Percentiles rank a stretch among this genome's conserved stretches.
Conservation (phyloP, 2,113 vertebrate genomes). For the Rhodinocichla rosea region DNA sequence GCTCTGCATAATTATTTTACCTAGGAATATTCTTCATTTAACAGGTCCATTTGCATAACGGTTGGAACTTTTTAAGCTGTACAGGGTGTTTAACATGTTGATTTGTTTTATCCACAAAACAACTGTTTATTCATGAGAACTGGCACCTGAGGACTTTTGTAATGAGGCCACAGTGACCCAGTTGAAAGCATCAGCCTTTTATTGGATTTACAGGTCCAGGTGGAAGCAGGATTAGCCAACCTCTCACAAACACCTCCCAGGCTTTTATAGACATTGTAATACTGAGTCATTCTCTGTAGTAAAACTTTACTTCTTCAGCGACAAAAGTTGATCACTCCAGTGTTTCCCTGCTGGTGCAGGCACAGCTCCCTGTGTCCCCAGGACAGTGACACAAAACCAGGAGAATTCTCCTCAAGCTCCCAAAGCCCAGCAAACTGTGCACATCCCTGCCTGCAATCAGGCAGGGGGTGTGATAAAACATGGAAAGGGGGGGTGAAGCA, state of each 20-base stretch:
- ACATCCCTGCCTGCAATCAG: background rate
- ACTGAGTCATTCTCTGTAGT: background rate
- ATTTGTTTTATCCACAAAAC: constrained; percentile 37
- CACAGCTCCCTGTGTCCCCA: accelerated
- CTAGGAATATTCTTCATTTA: constrained; percentile 78
- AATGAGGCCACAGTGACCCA: background rate
- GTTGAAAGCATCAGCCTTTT: background rate
- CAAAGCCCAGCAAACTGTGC: background rate
- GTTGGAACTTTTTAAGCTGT: constrained; percentile 58
- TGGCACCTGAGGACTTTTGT: constrained; percentile 14
- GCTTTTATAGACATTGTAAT: background rate
- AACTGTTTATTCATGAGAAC: constrained; percentile 42
- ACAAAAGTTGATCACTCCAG: background rate
- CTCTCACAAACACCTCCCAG: background rate
- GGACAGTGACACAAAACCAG: accelerated
- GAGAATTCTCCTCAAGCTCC: background rate
- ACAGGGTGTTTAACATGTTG: constrained; percentile 29
- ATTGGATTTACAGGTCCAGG: background rate
- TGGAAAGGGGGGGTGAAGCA: accelerated
- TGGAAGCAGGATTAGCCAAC: background rate
- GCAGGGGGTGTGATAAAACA: background rate
- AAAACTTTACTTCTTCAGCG: background rate
- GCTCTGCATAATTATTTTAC: constrained; percentile 77
- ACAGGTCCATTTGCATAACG: constrained; percentile 73
- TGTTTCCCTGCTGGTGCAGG: background rate